A percentile compares a stretch with the other conserved stretches of the same genome.
Conservation (phyloP, 2,888 invertebrate species). For the Euclidia mi region DNA sequence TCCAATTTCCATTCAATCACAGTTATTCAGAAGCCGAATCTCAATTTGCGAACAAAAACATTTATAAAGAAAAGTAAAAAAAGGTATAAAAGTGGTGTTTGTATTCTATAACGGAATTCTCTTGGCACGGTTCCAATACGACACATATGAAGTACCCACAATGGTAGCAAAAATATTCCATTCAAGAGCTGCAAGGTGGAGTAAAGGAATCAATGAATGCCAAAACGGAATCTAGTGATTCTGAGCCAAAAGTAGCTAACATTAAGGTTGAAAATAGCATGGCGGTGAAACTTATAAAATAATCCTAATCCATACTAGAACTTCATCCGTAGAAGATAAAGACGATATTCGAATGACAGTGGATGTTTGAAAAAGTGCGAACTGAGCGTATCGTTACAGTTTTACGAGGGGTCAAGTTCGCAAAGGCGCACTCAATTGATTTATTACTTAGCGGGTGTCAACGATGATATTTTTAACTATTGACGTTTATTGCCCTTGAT, state of each 20-base stretch:
- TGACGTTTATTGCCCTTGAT: constrained; percentile 25
- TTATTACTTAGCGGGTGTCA: constrained; percentile 64
- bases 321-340: constrained; percentile 45
- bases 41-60: constrained; percentile 40
- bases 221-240: constrained; percentile 54
- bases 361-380: constrained; percentile 52
- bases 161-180: constrained; percentile 84
- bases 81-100: constrained; percentile 54
- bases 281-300: constrained; percentile 15
- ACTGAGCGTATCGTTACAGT: constrained; percentile 64
- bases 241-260: constrained; percentile 41
- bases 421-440: constrained; percentile 70
- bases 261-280: constrained; percentile 32
- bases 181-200: constrained; percentile 76
- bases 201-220: constrained; percentile 75
- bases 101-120: constrained; percentile 73
- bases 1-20: constrained; percentile 21
- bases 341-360: constrained; percentile 49
- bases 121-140: constrained; percentile 79
- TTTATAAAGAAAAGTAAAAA: constrained; percentile 47
- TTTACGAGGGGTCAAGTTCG: constrained; percentile 81
- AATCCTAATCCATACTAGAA: constrained; percentile 25
- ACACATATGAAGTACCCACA: constrained; percentile 78
- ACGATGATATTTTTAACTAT: constrained; percentile 56
- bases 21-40: constrained; percentile 34